phyloP scores from a whole-genome alignment of 2,888 invertebrate species.

The Saturnia pavonia region DNA sequence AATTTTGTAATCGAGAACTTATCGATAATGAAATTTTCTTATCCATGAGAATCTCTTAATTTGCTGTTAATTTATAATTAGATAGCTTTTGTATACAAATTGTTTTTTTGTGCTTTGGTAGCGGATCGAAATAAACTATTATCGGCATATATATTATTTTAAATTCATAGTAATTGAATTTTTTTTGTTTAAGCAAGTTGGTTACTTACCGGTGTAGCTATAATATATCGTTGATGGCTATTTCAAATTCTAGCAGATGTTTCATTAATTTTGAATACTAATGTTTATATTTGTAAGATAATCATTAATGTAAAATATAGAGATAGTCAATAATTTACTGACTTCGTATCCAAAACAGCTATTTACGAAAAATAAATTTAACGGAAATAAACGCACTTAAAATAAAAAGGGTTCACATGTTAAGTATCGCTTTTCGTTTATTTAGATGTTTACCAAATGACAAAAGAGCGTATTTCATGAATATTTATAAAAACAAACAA shows the following conservation, averaged over 20 bases:
- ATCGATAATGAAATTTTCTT: not conserved
- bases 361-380: not conserved
- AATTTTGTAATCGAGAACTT: constrained; percentile 7
- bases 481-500: constrained; percentile 1
- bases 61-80: constrained; percentile 8
- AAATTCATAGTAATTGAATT: constrained; percentile 2
- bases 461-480: not conserved
- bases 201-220: not conserved
- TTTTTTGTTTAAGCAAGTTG: not conserved
- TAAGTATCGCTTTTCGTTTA: not conserved
- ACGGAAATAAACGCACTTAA: not conserved
- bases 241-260: constrained; percentile 8
- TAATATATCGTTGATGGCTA: constrained; percentile 5
- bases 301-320: constrained; percentile 24
- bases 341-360: not conserved
- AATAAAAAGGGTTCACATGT: constrained; percentile 1
- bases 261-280: not conserved
- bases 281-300: not conserved
- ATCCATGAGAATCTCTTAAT: not conserved
- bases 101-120: not conserved
- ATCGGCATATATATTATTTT: not conserved
- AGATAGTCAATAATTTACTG: constrained; percentile 1
- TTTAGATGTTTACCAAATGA: not conserved
- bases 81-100: not conserved
- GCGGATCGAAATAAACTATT: not conserved